A percentile compares a stretch with the other conserved stretches of the same genome.
phyloP scores from a whole-genome alignment of 2,888 invertebrate species.

The Plagiodera versicolora region DNA sequence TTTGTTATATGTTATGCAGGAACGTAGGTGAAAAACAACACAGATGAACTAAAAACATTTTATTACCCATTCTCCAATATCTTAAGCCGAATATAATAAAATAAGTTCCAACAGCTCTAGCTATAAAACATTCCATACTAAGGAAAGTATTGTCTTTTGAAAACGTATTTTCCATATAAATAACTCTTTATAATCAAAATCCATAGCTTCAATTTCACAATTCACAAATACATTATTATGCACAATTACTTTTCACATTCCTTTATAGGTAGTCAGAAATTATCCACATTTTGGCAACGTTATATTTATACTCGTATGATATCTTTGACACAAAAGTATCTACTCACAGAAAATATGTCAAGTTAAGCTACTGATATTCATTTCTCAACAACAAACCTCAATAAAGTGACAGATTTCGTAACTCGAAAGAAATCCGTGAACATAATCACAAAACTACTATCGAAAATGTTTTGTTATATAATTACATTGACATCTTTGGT shows the following conservation, averaged over 20 bases:
- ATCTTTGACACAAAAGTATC: not conserved
- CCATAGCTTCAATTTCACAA: conserved; percentile 17
- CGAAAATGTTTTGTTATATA: too few species aligned
- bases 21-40: not conserved
- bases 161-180: conserved; percentile 38
- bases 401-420: too few species aligned
- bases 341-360: too few species aligned
- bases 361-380: too few species aligned
- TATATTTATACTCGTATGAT: not conserved
- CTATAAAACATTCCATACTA: conserved; percentile 35
- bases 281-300: not conserved
- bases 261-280: not conserved
- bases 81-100: conserved; percentile 37
- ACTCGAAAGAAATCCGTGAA: too few species aligned
- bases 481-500: too few species aligned
- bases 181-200: conserved; percentile 27
- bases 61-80: conserved; percentile 27
- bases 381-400: too few species aligned
- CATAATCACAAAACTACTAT: too few species aligned
- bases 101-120: conserved; percentile 44
- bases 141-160: conserved; percentile 42
- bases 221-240: conserved; percentile 1
- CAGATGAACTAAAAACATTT: conserved; percentile 26
- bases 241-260: too few species aligned
- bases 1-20: too few species aligned